These are phyloP conservation scores for Phrynosoma blainvillii DNA, from an alignment of 2,113 vertebrate genomes.

Conservation along the genomic window DNA sequence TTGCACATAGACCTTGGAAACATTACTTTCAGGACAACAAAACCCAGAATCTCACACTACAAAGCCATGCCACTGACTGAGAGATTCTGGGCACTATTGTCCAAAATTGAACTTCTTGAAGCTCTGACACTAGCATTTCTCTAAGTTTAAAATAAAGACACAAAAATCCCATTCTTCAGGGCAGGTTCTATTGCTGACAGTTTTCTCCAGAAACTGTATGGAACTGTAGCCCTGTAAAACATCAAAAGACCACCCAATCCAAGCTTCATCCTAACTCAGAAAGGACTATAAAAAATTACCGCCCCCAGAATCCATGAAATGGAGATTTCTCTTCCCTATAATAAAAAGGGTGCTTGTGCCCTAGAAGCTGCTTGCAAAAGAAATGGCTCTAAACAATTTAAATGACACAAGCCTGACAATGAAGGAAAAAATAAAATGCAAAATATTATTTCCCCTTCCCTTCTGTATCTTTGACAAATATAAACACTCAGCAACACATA, in stretches of 20 bases:
- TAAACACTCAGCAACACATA: not conserved
- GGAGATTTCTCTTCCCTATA: not conserved
- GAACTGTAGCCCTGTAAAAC: not conserved
- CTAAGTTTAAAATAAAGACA: not conserved
- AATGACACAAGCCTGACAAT: not conserved
- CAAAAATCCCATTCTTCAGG: not conserved
- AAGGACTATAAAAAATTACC: not conserved
- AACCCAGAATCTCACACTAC: too few species aligned
- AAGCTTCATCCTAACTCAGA: not conserved
- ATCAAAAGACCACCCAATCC: not conserved
- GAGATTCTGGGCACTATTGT: too few species aligned
- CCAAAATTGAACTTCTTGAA: too few species aligned
- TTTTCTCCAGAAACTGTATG: not conserved
- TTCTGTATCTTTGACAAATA: too few species aligned
- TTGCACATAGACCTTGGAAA: too few species aligned
- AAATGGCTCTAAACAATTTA: not conserved
- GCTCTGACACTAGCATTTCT: not conserved
- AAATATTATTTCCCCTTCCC: not conserved
- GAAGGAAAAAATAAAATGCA: not conserved
- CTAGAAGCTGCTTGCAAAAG: not conserved
- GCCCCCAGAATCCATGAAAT: too few species aligned
- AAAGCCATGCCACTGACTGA: too few species aligned
- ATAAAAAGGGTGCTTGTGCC: not conserved
- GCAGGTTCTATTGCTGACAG: not conserved
- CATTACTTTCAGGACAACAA: too few species aligned